Base-by-base conservation (phyloP, 2,888 invertebrate species). In the Drosophila borborema region DNA sequence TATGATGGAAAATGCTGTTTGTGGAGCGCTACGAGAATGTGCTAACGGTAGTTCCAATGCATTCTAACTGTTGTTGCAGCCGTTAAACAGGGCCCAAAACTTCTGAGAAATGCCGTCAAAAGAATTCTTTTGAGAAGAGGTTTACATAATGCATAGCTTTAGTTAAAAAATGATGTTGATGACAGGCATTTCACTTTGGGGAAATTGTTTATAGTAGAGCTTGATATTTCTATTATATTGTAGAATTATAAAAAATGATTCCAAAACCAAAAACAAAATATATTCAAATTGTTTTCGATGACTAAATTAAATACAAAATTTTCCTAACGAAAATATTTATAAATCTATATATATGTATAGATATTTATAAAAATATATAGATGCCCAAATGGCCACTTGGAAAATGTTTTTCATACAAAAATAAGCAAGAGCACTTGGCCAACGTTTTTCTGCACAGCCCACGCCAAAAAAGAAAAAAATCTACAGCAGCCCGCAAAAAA, bases 31-130 rank as follows among this genome's bases (percentile, higher is more conserved):
- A 12, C 49, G 41, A 64, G 77, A 68, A 63, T 60, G 9, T 38
- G 20, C 72, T 78, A 82, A 88, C 88, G 88, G 86, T 59, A 41
- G 20, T 36, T 61, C 1, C 41, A 72, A 61, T 87, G 88, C 88
- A 88, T 65, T 73, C 63, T 80, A 85, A 87, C 88, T 62, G 80
- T 72, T 46, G 48, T 41, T 71, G 82, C 77, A 77, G 64, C 77
- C 63, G 77, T 64, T 53, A 53, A 9, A 23, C 20, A 49, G 18
- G 12, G 20, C 8, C 28, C 18, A 2, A 64, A 54, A 63, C 48
- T 61, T 64, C 56, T 61, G 8, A 75, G 70, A 85, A 59, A 12
- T 16, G 53, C 63, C 77, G 66, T 40, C 51, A 20, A 49, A 31
- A 6, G 31, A 55, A 41, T 59, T 69, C 5, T 31, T 54, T 59